Percentiles rank a stretch among this genome's conserved stretches.
Evolutionary conservation across 2,888 invertebrate genomes (phyloP).

Genomic region (Mellilla xanthometata): DNA sequence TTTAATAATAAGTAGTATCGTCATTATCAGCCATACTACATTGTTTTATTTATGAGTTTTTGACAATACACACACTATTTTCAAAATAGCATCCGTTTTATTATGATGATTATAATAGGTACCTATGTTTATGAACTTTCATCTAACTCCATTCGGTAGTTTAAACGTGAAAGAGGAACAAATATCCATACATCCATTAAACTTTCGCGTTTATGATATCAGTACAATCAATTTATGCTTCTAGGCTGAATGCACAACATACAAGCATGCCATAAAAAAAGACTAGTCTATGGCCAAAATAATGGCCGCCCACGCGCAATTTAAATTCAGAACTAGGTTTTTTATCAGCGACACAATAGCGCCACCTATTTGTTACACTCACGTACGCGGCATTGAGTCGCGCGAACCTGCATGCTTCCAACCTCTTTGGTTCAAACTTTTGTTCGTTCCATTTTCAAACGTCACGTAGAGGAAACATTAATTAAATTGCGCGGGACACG

Average conservation of each 20-base stretch:
- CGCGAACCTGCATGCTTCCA: slow-evolving; percentile 52
- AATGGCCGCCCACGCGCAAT: slow-evolving; percentile 39
- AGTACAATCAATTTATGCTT: too few relatives aligned
- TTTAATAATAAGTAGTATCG: too few relatives aligned
- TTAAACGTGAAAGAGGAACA: too few relatives aligned
- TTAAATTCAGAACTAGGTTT: slow-evolving; percentile 42
- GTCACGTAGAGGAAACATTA: slow-evolving; percentile 60
- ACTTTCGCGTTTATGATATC: too few relatives aligned
- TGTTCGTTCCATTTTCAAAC: slow-evolving; percentile 53
- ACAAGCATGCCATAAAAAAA: slow-evolving; percentile 11
- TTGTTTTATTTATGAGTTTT: too few relatives aligned
- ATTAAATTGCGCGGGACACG: slow-evolving; percentile 30
- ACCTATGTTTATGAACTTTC: too few relatives aligned
- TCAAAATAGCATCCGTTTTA: too few relatives aligned
- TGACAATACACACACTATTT: too few relatives aligned
- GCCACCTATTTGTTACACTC: slow-evolving; percentile 61
- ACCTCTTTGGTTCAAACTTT: slow-evolving; percentile 35
- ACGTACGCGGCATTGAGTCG: slow-evolving; percentile 53
- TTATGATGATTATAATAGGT: too few relatives aligned
- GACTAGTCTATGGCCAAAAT: slow-evolving; percentile 20
- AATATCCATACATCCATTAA: too few relatives aligned
- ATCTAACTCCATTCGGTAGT: too few relatives aligned
- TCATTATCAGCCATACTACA: too few relatives aligned
- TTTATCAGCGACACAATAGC: slow-evolving; percentile 52
- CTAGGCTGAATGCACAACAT: neutral